Base-by-base conservation (phyloP, 2,888 invertebrate genomes). In the Aphrophora alni region DNA sequence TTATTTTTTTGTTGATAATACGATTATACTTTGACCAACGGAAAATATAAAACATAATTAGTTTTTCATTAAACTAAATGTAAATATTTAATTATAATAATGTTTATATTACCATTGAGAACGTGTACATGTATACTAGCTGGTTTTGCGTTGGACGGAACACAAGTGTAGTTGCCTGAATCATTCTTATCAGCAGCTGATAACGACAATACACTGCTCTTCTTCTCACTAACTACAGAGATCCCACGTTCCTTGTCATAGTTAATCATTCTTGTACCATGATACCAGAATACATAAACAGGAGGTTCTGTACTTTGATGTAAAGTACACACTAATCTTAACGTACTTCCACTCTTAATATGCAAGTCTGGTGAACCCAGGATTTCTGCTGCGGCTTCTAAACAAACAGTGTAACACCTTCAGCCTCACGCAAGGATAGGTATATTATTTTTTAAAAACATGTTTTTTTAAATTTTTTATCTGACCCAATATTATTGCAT, bases 221-320 rank as follows among this genome's bases (percentile, higher is more conserved):
- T 81, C 71, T 78, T 86, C 80, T 89, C 89, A 38, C 89, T 89
- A 81, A 89, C 89, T 27, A 92, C 91, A 82, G 88, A 87, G 8
- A 92, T 90, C 0, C 91, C 91, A 1, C 89, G 87, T 78, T 89
- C 88, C 33, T 88, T 89, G 87, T 96, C 95, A 87, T 95, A 96
- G 89, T 96, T 96, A 87, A 96, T 95, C 95, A 96, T 95, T 85
- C 94, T 90, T 86, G 93, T 93, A 87, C 94, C 93, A 87, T 95
- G 95, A 89, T 95, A 96, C 95, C 95, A 94, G 89, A 94, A 94
- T 71, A 94, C 93, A 87, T 93, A 94, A 0, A 91, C 91, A 0
- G 94, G 94, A 0, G 92, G 91, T 84, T 93, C 93, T 0, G 93
- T 93, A 8, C 93, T 92, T 72, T 92, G 89, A 85, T 92, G 90